A percentile compares a stretch with the other conserved stretches of the same genome.
Evolutionary conservation across 1,140 invertebrate genomes (phyloP).

Genomic region (Leguminivora glycinivorella): DNA sequence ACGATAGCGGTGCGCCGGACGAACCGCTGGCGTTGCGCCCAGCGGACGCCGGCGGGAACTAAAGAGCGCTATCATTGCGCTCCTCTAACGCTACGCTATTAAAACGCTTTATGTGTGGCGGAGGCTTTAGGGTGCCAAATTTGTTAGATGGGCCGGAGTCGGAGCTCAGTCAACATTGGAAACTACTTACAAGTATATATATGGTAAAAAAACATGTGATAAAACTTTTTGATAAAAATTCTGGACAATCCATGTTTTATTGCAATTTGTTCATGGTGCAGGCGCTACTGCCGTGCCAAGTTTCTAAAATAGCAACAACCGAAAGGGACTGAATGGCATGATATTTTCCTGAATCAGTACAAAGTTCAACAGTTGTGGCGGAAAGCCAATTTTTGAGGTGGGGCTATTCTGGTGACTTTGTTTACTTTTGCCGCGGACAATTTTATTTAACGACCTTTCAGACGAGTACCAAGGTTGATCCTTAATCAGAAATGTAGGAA

Average conservation of each 20-base stretch:
- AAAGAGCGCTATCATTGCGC: too few species aligned
- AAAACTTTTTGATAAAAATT: not conserved
- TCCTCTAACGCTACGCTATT: too few species aligned
- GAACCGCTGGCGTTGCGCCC: too few species aligned
- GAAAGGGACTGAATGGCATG: slow-evolving; percentile 57
- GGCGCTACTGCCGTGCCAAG: slow-evolving; percentile 41
- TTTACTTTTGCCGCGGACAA: slow-evolving; percentile 38
- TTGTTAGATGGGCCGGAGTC: too few species aligned
- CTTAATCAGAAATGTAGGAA: not conserved
- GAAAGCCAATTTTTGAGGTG: slow-evolving; percentile 54
- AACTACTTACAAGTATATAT: too few species aligned
- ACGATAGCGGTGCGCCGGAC: too few species aligned
- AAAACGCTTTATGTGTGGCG: too few species aligned
- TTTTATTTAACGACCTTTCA: slow-evolving; percentile 1
- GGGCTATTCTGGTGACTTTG: slow-evolving; percentile 35
- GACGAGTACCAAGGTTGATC: slow-evolving; percentile 7
- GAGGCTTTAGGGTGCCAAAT: too few species aligned
- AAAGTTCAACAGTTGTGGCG: slow-evolving; percentile 71
- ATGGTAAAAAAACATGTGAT: too few species aligned
- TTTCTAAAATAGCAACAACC: slow-evolving; percentile 55
- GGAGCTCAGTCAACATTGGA: too few species aligned
- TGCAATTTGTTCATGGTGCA: not conserved
- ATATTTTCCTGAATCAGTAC: slow-evolving; percentile 71
- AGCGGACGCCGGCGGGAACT: too few species aligned
- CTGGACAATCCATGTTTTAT: slow-evolving; percentile 17